Evolutionary conservation across 1,140 invertebrate species (phyloP).

Genomic region (Onthophagus taurus): DNA sequence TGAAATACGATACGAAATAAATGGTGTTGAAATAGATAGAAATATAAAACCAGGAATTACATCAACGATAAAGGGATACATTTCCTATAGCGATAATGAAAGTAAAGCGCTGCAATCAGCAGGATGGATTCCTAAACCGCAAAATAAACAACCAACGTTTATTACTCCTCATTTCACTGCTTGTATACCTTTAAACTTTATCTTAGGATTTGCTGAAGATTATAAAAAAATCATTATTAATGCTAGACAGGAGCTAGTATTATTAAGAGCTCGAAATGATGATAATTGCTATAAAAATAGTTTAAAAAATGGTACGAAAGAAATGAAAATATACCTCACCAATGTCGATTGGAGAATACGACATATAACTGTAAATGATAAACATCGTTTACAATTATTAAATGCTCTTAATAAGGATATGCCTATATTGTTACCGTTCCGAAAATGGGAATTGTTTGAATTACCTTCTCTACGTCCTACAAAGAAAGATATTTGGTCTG

Average conservation of each 20-base stretch:
- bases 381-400: conserved; percentile 11
- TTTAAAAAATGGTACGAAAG: neutral
- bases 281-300: conserved; percentile 8
- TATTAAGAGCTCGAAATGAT: conserved; percentile 2
- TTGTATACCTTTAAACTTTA: conserved; percentile 16
- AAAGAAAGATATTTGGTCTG: conserved; percentile 17
- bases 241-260: conserved; percentile 9
- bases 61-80: conserved; percentile 14
- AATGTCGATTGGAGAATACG: conserved; percentile 19
- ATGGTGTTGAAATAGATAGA: conserved; percentile 19
- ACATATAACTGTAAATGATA: conserved; percentile 13
- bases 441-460: conserved; percentile 19
- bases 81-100: neutral
- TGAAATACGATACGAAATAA: conserved; percentile 39
- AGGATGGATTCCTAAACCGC: neutral
- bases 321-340: conserved; percentile 9
- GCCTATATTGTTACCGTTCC: conserved; percentile 15
- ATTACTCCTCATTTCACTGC: neutral
- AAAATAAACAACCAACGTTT: conserved; percentile 2
- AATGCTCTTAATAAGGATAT: conserved; percentile 10
- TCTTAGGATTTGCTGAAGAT: conserved; percentile 1
- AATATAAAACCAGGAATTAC: conserved; percentile 1
- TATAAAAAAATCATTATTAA: conserved; percentile 15
- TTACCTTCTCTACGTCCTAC: conserved; percentile 15
- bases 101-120: neutral